Base-by-base conservation (phyloP, 2,888 invertebrate species). In the Macaria liturata region DNA sequence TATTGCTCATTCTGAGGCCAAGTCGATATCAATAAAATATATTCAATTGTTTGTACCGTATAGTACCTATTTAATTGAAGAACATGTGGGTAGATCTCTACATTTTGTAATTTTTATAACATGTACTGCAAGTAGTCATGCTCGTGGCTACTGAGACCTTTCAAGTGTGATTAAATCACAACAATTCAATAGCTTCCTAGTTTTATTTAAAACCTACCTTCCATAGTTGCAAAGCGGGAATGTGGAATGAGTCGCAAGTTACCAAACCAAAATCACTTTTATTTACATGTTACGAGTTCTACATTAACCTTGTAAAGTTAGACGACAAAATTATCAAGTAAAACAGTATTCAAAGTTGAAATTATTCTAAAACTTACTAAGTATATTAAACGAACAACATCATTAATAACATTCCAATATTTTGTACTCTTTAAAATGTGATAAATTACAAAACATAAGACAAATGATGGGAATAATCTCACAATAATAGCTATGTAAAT, bases 221-320 rank as follows among this genome's bases (percentile, higher is more conserved):
- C 7, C 3, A 37, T 37, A 37, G 4, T 4, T 6, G 34, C 34
- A 37, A 6, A 3, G 34, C 7, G 34, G 34, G 5, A 37, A 37
- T 6, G 34, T 20, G 20, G 20, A 20, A 20, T 20, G 20, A 20
- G 20, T 20, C 20, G 20, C 47, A 61, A 65, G 49, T 55, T 83
- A 84, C 82, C 88, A 91, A 91, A 90, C 91, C 91, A 88, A 91
- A 90, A 89, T 91, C 89, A 84, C 86, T 86, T 91, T 91, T 91
- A 91, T 91, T 91, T 91, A 91, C 91, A 91, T 65, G 74, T 79
- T 77, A 81, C 64, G 67, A 66, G 82, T 81, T 88, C 83, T 81
- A 88, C 84, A 88, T 83, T 75, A 80, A 83, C 79, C 73, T 84
- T 89, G 88, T 89, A 90, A 88, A 88, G 83, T 87, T 78, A 81